Evolutionary conservation across 1,140 invertebrate genomes (phyloP), one percentile per base, ranked within the genome.

Genomic region (Brachionus asplanchnoidis): DNA sequence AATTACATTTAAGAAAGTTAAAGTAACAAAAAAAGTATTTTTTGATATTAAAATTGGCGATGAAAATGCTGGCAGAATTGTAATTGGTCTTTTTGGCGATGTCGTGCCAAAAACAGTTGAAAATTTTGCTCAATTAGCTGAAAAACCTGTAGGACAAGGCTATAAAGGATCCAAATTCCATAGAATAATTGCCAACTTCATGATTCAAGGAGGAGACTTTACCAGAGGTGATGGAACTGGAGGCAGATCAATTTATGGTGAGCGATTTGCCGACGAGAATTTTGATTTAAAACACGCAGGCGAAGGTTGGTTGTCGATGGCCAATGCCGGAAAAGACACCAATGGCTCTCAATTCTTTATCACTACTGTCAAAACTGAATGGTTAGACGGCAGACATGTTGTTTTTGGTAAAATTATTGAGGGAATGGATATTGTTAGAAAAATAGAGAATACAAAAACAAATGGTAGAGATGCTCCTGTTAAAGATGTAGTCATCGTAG

Each of bases 81-180:
- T 97, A 85, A 95, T 99, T 90, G 97, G 99, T 90, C 90, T 99
- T 7, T 99, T 96, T 92, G 94, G 96, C 2, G 96, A 99, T 91
- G 93, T 96, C 46, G 96, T 97, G 8, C 97, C 98, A 12, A 96
- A 95, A 91, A 99, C 97, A 7, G 96, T 95, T 86, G 97, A 99
- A 92, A 99, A 99, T 90, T 99, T 99, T 84, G 66, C 70, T 44
- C 46, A 73, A 78, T 65, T 84, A 42, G 66, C 68, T n/a, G 70
- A 53, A 26, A 50, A 50, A 42, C 46, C 84, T 14, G 60, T 17
- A 20, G 84, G 84, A 23, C 60, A 86, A 86, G 44, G 87, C 28
- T 88, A 88, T 85, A 86, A 86, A 85, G 88, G 87, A 6, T 88
- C 86, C 83, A 87, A 86, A 84, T 89, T 89, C 73, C 89, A 89